Evolutionary conservation across 2,888 invertebrate species (phyloP), one percentile per base, ranked within the genome.

Genomic region (Fragum fragum): DNA sequence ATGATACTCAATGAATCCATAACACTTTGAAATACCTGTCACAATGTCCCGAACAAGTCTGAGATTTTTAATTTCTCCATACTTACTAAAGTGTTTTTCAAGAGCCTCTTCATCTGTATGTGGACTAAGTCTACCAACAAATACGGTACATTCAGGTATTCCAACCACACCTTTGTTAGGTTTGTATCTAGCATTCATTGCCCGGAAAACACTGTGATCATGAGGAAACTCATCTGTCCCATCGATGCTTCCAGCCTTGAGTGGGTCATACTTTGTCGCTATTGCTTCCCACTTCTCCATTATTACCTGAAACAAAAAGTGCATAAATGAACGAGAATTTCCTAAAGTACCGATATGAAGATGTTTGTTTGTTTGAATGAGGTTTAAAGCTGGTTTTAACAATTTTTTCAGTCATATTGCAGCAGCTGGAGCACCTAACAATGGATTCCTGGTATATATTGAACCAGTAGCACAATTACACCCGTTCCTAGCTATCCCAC

Each of bases 241-340:
- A 95, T 98, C 98, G 68, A 98, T 98, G 76, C 98, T 98, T 9
- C 97, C 98, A 78, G 97, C 96, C 95, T 96, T 96, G 73, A 98
- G 95, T 0, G 98, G 97, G 94, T 98, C 96, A 91, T 98, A 98
- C 18, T 94, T 93, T 90, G 96, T 96, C 6, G 96, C 95, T 89
- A 90, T 78, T 18, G 91, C 86, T 26, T 83, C 76, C 86, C 90
- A 91, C 6, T 76, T 52, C 14, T 81, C 72, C 71, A 73, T 71
- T 26, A 2, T 63, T n/a, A 47, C 14, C 47, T 47, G 47, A 14
- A 47, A 47, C 32, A 36, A 36, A 36, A n/a, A n/a, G n/a, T n/a
- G n/a, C n/a, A n/a, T n/a, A n/a, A n/a, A n/a, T n/a, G n/a, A n/a
- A n/a, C n/a, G n/a, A n/a, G n/a, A n/a, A n/a, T n/a, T n/a, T n/a